Evolutionary conservation across 2,797 vertebrate genomes (phyloP), one percentile per base, ranked within the genome.

Genomic region (Eospalax fontanierii): DNA sequence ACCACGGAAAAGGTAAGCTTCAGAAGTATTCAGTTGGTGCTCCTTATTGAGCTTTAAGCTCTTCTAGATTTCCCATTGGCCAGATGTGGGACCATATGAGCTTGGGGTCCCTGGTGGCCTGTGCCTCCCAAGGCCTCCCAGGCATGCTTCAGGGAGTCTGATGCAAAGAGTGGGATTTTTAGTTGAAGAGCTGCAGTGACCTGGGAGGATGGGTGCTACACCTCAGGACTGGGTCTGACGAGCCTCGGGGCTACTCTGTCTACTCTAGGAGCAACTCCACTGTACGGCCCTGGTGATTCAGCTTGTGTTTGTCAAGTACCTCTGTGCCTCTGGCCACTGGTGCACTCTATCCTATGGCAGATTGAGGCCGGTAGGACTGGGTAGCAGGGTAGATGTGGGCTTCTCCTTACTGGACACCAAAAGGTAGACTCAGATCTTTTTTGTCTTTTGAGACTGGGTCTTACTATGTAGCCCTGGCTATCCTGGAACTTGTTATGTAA

Each of bases 1-100:
- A 88, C 99, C 99, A 61, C 99, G 99, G 97, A 99, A 99, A 98
- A 99, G 98, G 99, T 99, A 97, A 98, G 97, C 46, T 14, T 76
- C 38, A 50, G 57, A 85, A 30, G 50, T 80, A 38, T 28, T 80
- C 40, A 68, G 28, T 82, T 82, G 61, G 81, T 91, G 89, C 89
- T 96, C 59, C 43, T 54, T 59, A 93, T 95, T 94, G 28, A 35
- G 33, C 38, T 46, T 46, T 84, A 10, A 26, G 12, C 40, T 59
- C 59, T 38, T 24, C 68, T 40, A 0, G 21, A 7, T 73, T 61
- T 40, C 63, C 38, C 11, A 8, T 19, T 68, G 43, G 35, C 33
- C 22, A 9, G 5, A 0, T 12, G 50, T 46, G 24, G 14, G 75
- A 40, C 73, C 68, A 16, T 43, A 74, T 35, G 46, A 57, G 28